These are phyloP conservation scores for Sycophila sp. DNA, from an alignment of 1,140 invertebrate genomes.

Conservation along the genomic window DNA sequence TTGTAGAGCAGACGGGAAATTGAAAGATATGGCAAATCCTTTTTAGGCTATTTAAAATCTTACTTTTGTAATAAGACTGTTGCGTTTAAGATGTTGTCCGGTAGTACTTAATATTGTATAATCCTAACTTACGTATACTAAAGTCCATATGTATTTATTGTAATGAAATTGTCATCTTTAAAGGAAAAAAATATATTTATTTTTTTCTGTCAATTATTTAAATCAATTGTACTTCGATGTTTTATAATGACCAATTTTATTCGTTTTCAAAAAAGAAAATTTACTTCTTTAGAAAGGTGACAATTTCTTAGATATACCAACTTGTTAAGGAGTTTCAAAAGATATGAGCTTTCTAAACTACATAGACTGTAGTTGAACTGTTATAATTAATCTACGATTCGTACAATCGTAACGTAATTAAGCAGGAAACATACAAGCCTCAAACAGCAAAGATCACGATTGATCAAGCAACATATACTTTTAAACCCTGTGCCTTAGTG, in stretches of 20 bases:
- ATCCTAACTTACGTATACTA: conserved; percentile 18
- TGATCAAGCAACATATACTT: conserved; percentile 8
- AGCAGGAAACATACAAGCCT: conserved; percentile 2
- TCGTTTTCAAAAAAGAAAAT: no score
- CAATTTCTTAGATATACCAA: conserved; percentile 1
- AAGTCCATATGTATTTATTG: conserved; percentile 25
- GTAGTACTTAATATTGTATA: conserved; percentile 32
- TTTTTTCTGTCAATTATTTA: not conserved
- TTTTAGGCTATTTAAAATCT: conserved; percentile 3
- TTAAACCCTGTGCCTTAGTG: conserved; percentile 30
- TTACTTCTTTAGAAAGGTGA: conserved; percentile 7
- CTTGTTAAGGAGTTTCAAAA: conserved; percentile 8
- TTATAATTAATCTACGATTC: conserved; percentile 16
- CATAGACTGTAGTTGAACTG: conserved; percentile 25
- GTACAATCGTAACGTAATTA: not conserved
- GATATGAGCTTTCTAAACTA: conserved; percentile 23
- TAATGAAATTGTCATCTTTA: conserved; percentile 26
- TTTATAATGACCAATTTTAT: no score
- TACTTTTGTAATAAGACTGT: conserved; percentile 31
- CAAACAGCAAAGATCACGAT: conserved; percentile 34
- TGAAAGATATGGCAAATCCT: not conserved
- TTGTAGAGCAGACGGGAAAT: not conserved
- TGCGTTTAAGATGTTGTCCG: conserved; percentile 15
- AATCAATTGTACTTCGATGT: no score
- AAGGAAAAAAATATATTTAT: not conserved